Evolutionary conservation across 2,797 vertebrate species (phyloP).

Genomic region (Crax fasciolata): DNA sequence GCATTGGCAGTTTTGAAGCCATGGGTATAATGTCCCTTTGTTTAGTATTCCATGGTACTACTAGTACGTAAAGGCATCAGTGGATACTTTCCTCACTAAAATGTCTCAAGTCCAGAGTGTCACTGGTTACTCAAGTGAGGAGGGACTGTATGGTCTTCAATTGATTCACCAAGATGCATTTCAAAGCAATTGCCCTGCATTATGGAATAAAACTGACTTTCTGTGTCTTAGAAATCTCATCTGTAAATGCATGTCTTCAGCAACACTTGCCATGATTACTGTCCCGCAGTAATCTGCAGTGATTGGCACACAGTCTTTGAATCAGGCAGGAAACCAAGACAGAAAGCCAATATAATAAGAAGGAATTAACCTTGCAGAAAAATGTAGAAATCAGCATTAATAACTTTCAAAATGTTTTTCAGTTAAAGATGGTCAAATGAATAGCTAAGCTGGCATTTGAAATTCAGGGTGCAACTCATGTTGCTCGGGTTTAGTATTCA

Average conservation of each 20-base stretch:
- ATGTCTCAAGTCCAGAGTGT: fast-evolving
- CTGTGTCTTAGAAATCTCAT: not conserved
- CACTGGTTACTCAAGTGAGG: not conserved
- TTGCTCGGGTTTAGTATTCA: not conserved
- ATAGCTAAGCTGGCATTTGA: not conserved
- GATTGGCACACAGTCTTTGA: not conserved
- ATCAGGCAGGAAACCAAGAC: fast-evolving
- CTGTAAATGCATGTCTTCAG: not conserved
- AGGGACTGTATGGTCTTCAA: not conserved
- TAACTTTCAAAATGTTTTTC: not conserved
- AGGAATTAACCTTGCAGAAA: not conserved
- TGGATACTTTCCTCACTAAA: not conserved
- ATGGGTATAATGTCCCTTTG: not conserved
- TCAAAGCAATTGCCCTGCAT: not conserved
- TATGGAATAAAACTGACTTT: not conserved
- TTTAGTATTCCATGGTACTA: not conserved
- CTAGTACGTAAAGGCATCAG: not conserved
- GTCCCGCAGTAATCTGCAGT: not conserved
- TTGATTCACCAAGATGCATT: not conserved
- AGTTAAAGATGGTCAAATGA: not conserved
- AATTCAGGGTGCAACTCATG: not conserved
- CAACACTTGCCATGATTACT: fast-evolving
- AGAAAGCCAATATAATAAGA: fast-evolving
- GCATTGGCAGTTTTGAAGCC: not conserved
- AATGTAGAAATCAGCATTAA: not conserved